Conservation (phyloP, 2,888 invertebrate genomes). For the Caenorhabditis zanzibari region DNA sequence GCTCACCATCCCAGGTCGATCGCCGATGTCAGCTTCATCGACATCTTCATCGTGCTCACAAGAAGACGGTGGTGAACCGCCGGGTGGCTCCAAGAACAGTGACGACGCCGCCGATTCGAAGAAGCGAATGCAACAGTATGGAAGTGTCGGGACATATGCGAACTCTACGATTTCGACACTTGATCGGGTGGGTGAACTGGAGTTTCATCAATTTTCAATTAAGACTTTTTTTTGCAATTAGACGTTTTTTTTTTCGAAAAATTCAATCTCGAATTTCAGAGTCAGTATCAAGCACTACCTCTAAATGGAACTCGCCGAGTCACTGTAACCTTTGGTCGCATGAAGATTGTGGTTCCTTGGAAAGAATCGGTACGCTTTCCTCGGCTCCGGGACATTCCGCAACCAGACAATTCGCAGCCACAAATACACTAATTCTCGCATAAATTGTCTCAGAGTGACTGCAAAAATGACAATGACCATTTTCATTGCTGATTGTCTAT, state of each 20-base stretch:
- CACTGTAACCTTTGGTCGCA: conserved; percentile 70
- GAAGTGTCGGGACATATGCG: conserved; percentile 23
- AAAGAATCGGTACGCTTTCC: conserved; percentile 51
- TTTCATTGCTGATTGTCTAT: no score
- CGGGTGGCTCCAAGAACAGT: conserved; percentile 5
- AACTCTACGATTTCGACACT: conserved; percentile 61
- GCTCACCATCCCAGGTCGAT: conserved; percentile 36
- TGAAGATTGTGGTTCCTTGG: conserved; percentile 73
- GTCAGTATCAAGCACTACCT: conserved; percentile 60
- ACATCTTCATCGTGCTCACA: conserved; percentile 62
- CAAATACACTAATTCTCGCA: no score
- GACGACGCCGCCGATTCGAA: conserved; percentile 45
- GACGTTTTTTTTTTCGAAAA: no score
- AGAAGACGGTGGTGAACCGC: conserved; percentile 37
- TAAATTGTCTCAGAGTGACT: no score
- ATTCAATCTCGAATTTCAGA: no score
- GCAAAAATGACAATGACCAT: no score
- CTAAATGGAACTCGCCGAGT: conserved; percentile 63
- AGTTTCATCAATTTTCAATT: no score
- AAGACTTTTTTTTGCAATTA: no score
- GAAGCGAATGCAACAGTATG: conserved; percentile 58
- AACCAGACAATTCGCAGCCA: no score
- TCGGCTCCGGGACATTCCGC: no score
- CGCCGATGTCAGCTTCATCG: conserved; percentile 62
- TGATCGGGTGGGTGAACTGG: conserved; percentile 50